phyloP scores from a whole-genome alignment of 2,888 invertebrate genomes.

The Drosophila nr. perissopoda region DNA sequence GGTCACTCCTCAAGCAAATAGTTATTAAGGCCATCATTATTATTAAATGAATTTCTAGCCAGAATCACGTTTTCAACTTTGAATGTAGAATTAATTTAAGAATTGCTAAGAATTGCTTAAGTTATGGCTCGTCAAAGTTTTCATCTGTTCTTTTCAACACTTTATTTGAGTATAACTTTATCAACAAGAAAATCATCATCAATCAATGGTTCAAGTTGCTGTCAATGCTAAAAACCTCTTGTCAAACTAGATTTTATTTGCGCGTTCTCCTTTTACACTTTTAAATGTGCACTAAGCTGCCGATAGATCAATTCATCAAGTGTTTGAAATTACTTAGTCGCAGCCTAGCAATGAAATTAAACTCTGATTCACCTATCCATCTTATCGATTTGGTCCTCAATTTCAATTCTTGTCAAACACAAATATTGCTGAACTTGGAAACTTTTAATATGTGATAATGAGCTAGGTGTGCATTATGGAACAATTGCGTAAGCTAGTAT shows the following conservation, averaged over 20 bases:
- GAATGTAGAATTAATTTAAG: no score
- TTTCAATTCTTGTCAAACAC: neutral
- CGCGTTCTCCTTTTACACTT: neutral
- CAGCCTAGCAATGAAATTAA: neutral
- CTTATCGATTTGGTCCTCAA: neutral
- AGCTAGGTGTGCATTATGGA: conserved; percentile 34
- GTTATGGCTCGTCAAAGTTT: neutral
- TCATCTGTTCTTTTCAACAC: neutral
- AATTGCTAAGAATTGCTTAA: no score
- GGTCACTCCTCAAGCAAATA: no score
- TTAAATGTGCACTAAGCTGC: neutral
- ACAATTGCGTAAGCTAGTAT: conserved; percentile 1
- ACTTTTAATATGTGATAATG: conserved; percentile 32
- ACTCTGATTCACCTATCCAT: neutral
- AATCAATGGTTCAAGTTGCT: neutral
- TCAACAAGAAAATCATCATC: neutral
- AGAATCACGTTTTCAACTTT: neutral
- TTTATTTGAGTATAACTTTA: neutral
- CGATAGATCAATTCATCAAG: neutral
- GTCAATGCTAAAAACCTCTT: neutral
- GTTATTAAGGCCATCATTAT: no score
- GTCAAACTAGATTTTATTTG: neutral
- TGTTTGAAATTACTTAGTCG: neutral
- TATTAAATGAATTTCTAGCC: no score
- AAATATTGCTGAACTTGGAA: conserved; percentile 25